Percentiles rank a stretch among this genome's conserved stretches.
These are phyloP conservation scores for Sorex maritimensis DNA, from an alignment of 2,797 vertebrate species.

Conservation along the genomic window DNA sequence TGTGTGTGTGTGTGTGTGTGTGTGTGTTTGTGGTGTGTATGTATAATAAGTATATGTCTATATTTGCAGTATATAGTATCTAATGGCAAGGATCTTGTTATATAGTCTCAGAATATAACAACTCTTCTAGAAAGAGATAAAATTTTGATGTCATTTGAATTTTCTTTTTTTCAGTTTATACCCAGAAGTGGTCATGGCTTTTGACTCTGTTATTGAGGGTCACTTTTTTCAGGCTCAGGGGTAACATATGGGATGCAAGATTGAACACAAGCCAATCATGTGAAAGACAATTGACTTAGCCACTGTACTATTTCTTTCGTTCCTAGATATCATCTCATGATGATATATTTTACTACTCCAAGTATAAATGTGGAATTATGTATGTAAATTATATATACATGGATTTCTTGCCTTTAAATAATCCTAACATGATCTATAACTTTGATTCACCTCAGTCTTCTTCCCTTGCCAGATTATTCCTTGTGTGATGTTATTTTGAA, in stretches of 20 bases:
- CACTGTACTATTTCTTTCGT: too few relatives aligned
- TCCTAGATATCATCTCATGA: slow-evolving; percentile 1
- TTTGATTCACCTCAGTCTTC: slow-evolving; percentile 61
- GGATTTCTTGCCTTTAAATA: slow-evolving; percentile 68
- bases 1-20: background rate
- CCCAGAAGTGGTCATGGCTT: too few relatives aligned
- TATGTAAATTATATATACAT: slow-evolving; percentile 71
- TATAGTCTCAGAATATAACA: slow-evolving; percentile 20
- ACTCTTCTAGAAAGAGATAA: slow-evolving; percentile 15
- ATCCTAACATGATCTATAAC: slow-evolving; percentile 61
- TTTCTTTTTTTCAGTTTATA: too few relatives aligned
- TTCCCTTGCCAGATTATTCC: slow-evolving; percentile 60
- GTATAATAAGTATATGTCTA: background rate
- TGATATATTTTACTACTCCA: slow-evolving; percentile 68
- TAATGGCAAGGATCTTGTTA: background rate
- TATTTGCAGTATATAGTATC: background rate
- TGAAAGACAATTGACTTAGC: too few relatives aligned
- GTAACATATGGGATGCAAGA: too few relatives aligned
- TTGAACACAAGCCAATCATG: too few relatives aligned
- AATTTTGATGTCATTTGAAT: background rate
- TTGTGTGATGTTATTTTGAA: slow-evolving; percentile 68
- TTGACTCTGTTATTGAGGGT: too few relatives aligned
- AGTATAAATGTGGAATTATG: slow-evolving; percentile 48
- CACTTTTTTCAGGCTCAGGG: too few relatives aligned
- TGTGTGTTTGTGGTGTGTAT: background rate